Evolutionary conservation across 2,797 vertebrate genomes (phyloP), one percentile per base, ranked within the genome.

Genomic region (Sorex maritimensis): DNA sequence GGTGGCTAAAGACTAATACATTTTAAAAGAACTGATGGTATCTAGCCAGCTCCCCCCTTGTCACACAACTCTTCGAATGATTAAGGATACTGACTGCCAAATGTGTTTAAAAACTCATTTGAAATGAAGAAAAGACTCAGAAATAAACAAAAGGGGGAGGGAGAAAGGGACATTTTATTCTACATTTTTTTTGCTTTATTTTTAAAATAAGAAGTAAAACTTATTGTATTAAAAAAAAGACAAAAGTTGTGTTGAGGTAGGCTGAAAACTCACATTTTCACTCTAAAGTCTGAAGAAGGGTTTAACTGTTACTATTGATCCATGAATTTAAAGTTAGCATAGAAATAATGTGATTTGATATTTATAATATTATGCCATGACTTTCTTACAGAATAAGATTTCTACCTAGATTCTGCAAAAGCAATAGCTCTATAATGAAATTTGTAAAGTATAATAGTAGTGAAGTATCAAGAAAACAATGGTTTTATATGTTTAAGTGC

Each of bases 11-110:
- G 92, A 92, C 92, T 97, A 91, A 96, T 96, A 92, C 93, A 96
- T 97, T 95, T 97, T 96, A 89, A 96, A 96, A 96, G 94, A 94
- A 92, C 91, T 55, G 91, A 85, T 96, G 95, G 94, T 95, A 90
- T 93, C 92, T 72, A 92, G 96, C 93, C 95, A 96, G 91, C 91
- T 95, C 93, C 87, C 93, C 93, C 87, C 93, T 88, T 93, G 91
- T 95, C 96, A 96, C 52, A 93, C 88, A 94, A 93, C 81, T 95
- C 95, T 95, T 93, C 97, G 97, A 97, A 96, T 97, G 96, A 96
- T 92, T 96, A 91, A 93, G 90, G 95, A 85, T 91, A 83, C 84
- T 93, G 92, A 88, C 96, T 96, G 95, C 94, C 96, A 97, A 97
- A 95, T 95, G 88, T 97, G 94, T 95, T 97, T 94, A 95, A 95